These are phyloP conservation scores for Pipistrellus nathusii DNA, from an alignment of 2,797 vertebrate genomes.

Conservation along the genomic window DNA sequence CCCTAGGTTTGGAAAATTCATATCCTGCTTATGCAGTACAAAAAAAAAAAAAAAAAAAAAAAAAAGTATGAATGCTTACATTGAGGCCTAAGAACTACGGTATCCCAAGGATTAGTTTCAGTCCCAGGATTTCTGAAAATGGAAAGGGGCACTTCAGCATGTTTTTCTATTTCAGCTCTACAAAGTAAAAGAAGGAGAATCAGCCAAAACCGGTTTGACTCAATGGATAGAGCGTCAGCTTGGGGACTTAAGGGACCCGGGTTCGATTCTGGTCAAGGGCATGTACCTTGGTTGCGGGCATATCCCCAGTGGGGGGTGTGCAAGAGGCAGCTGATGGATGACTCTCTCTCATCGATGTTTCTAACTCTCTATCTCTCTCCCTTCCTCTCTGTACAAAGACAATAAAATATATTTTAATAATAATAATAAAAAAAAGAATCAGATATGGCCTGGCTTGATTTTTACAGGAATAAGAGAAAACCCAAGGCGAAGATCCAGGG, in stretches of 20 bases:
- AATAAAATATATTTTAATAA: too few relatives aligned
- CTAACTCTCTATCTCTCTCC: too few relatives aligned
- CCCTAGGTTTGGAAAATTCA: slow-evolving; percentile 74
- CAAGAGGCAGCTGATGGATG: too few relatives aligned
- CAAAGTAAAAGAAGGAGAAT: slow-evolving; percentile 8
- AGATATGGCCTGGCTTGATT: background rate
- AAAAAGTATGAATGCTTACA: background rate
- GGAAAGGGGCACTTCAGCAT: background rate
- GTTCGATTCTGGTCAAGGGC: too few relatives aligned
- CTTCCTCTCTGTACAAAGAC: too few relatives aligned
- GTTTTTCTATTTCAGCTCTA: slow-evolving; percentile 11
- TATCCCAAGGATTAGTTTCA: background rate
- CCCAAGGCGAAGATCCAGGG: background rate
- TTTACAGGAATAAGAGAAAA: slow-evolving; percentile 56
- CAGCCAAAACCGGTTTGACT: too few relatives aligned
- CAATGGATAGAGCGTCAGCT: too few relatives aligned
- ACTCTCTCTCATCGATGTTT: too few relatives aligned
- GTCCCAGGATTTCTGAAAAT: background rate
- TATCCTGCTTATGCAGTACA: slow-evolving; percentile 67
- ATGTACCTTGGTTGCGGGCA: too few relatives aligned
- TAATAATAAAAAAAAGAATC: too few relatives aligned
- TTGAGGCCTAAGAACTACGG: background rate
- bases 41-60: background rate
- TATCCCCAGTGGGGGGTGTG: too few relatives aligned
- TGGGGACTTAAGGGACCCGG: too few relatives aligned